These are phyloP conservation scores for Ameiurus melas DNA, from an alignment of 2,113 vertebrate species.

Conservation along the genomic window DNA sequence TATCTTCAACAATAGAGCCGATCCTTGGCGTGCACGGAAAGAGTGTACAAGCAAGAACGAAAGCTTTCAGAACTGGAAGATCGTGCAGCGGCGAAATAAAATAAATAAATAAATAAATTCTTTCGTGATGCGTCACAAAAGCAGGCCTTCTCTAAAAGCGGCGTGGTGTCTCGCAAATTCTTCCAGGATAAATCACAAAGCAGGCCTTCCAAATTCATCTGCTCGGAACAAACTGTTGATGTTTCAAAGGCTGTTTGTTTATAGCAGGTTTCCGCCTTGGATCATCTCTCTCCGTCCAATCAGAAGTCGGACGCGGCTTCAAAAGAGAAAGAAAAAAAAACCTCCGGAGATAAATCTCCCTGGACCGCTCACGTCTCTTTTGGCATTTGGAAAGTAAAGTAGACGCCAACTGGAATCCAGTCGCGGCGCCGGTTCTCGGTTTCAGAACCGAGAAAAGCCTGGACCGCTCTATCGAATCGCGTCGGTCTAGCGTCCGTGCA, in stretches of 20 bases:
- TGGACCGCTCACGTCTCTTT: background rate
- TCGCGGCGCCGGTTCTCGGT: background rate
- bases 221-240: constrained; percentile 2
- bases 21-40: background rate
- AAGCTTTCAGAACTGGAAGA: background rate
- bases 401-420: background rate
- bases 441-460: background rate
- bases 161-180: background rate
- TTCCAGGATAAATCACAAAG: background rate
- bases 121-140: background rate
- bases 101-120: background rate
- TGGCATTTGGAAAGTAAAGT: background rate
- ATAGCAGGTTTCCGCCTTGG: background rate
- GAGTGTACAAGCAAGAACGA: background rate
- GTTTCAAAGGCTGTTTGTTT: background rate
- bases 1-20: background rate
- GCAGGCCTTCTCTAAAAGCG: background rate
- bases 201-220: background rate
- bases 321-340: background rate
- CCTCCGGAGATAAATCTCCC: background rate
- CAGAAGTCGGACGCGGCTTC: background rate
- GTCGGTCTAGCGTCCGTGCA: too few relatives aligned
- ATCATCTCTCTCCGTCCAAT: background rate
- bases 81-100: background rate
- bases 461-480: background rate